phyloP scores from a whole-genome alignment of 2,797 vertebrate species.

The Paedocypris micromegethes region DNA sequence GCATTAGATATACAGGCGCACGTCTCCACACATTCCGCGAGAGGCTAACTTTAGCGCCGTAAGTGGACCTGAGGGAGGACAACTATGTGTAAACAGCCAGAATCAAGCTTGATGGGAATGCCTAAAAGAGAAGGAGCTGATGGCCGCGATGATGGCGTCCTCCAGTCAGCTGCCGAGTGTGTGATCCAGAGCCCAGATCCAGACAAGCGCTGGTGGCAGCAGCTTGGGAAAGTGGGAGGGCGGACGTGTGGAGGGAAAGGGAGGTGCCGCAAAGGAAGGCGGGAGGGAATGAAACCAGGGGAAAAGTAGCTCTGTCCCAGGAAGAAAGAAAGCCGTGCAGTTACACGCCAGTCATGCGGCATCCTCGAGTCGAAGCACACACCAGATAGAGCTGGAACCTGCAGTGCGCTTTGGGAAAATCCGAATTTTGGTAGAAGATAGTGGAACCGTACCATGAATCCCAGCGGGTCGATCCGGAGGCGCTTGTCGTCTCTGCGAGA shows the following conservation, averaged over 20 bases:
- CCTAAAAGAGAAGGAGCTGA: neutral
- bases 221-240: slow-evolving; percentile 47
- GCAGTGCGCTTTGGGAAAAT: slow-evolving; percentile 16
- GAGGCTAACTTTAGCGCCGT: slow-evolving; percentile 7
- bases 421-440: slow-evolving; percentile 37
- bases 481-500: slow-evolving; percentile 69
- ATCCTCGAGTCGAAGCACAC: slow-evolving; percentile 52
- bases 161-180: slow-evolving; percentile 56
- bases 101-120: neutral
- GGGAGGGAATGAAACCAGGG: slow-evolving; percentile 61
- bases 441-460: slow-evolving; percentile 60
- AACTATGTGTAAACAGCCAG: slow-evolving; percentile 2
- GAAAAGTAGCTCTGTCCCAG: slow-evolving; percentile 40
- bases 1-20: no score
- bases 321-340: slow-evolving; percentile 43
- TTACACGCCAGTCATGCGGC: slow-evolving; percentile 54
- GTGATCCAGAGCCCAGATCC: slow-evolving; percentile 35
- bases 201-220: slow-evolving; percentile 46
- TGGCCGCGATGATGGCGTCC: slow-evolving; percentile 34
- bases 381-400: slow-evolving; percentile 60
- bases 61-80: slow-evolving; percentile 19
- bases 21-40: no score
- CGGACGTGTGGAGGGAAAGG: slow-evolving; percentile 36
- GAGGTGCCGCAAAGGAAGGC: slow-evolving; percentile 41
- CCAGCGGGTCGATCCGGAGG: slow-evolving; percentile 66